phyloP scores from a whole-genome alignment of 2,888 invertebrate species.

The Sinodicranocentrus sp. region DNA sequence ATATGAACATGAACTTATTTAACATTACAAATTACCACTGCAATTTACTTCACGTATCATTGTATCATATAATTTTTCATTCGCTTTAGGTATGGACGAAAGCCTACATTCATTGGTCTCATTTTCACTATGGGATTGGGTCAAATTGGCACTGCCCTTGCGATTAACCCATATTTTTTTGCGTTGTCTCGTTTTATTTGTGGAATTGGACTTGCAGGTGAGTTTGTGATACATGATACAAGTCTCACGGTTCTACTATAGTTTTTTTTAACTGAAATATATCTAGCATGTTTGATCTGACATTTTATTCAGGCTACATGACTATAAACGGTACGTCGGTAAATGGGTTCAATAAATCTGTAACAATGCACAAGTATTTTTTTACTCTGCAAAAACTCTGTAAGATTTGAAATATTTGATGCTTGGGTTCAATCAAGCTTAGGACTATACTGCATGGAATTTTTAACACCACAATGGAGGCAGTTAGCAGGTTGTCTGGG shows the following conservation, averaged over 20 bases:
- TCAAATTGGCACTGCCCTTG: conserved; percentile 63
- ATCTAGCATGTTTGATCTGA: too few relatives aligned
- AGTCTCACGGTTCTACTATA: too few relatives aligned
- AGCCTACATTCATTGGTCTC: conserved; percentile 68
- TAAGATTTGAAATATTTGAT: too few relatives aligned
- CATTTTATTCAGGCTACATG: conserved; percentile 66
- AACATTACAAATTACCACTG: too few relatives aligned
- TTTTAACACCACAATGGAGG: conserved; percentile 73
- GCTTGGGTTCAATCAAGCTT: too few relatives aligned
- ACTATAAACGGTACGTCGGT: conserved; percentile 71
- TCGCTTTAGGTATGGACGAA: conserved; percentile 70
- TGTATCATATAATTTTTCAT: neutral
- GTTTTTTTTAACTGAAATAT: too few relatives aligned
- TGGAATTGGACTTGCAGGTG: conserved; percentile 67
- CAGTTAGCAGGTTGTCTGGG: conserved; percentile 70
- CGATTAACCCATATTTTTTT: conserved; percentile 69
- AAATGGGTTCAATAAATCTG: too few relatives aligned
- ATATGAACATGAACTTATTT: too few relatives aligned
- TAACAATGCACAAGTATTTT: too few relatives aligned
- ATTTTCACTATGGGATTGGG: conserved; percentile 70
- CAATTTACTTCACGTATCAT: neutral
- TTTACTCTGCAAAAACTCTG: too few relatives aligned
- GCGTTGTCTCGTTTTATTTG: conserved; percentile 69
- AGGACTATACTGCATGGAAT: conserved; percentile 71
- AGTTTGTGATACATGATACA: neutral